Percentiles rank a stretch among this genome's conserved stretches.
Conservation (phyloP, 1,140 invertebrate species). For the Drosophila oshimai region DNA sequence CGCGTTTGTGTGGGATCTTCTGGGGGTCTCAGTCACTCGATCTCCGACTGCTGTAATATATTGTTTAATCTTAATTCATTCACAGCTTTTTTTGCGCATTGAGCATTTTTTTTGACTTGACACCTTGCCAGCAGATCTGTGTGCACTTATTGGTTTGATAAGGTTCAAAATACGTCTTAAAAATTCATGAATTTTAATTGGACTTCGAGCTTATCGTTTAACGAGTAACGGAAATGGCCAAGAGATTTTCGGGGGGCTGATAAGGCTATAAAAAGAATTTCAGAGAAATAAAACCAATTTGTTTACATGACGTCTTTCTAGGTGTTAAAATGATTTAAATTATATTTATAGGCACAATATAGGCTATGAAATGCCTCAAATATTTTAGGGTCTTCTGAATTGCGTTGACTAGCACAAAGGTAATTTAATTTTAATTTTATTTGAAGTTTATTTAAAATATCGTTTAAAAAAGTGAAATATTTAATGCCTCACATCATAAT, state of each 20-base stretch:
- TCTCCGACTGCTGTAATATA: constrained; percentile 16
- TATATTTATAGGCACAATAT: neutral
- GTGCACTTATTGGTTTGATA: constrained; percentile 38
- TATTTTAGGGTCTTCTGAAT: too few species aligned
- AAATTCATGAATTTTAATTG: constrained; percentile 23
- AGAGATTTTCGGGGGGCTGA: neutral
- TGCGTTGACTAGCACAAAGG: too few species aligned
- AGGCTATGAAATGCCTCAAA: too few species aligned
- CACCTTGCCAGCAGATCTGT: constrained; percentile 44
- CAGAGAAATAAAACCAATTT: neutral
- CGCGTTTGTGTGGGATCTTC: constrained; percentile 16
- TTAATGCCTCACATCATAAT: too few species aligned
- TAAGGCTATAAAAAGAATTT: neutral
- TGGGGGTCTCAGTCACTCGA: constrained; percentile 4
- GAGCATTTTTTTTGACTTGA: constrained; percentile 45
- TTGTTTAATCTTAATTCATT: constrained; percentile 51
- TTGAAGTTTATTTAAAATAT: too few species aligned
- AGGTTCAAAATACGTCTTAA: constrained; percentile 21
- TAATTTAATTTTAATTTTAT: too few species aligned
- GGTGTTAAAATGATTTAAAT: constrained; percentile 7
- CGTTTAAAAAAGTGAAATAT: too few species aligned
- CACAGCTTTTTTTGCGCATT: constrained; percentile 49
- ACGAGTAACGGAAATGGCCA: constrained; percentile 27
- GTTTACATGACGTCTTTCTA: constrained; percentile 11
- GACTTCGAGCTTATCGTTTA: constrained; percentile 20